These are phyloP conservation scores for Hemiprocne comata DNA, from an alignment of 2,113 vertebrate species.

Conservation along the genomic window DNA sequence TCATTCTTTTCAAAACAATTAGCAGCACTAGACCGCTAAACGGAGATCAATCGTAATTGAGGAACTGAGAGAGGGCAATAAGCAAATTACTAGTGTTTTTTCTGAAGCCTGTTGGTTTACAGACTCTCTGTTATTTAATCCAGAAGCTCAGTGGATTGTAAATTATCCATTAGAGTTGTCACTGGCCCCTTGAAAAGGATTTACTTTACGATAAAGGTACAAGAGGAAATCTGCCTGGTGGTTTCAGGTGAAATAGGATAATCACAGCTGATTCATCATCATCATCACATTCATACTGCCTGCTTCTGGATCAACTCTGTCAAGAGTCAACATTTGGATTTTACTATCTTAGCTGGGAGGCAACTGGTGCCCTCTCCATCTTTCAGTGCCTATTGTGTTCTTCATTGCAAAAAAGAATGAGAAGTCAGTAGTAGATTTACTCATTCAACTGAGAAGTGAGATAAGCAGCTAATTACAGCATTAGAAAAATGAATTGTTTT, in stretches of 20 bases:
- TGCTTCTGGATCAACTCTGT: neutral
- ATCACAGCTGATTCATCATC: neutral
- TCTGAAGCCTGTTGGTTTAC: slow-evolving; percentile 70
- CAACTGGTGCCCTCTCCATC: fast-evolving
- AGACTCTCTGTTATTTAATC: slow-evolving; percentile 78
- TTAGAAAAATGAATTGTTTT: neutral
- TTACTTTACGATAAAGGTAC: slow-evolving; percentile 60
- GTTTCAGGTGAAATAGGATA: slow-evolving; percentile 33
- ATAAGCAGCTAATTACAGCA: neutral
- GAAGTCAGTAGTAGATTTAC: neutral
- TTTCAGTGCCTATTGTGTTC: neutral
- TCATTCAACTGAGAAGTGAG: neutral
- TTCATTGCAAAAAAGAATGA: neutral
- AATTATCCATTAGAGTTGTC: slow-evolving; percentile 77
- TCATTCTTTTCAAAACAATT: slow-evolving; percentile 70
- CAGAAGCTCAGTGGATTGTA: slow-evolving; percentile 74
- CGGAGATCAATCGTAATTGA: slow-evolving; percentile 74
- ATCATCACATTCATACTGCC: neutral
- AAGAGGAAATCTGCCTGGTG: neutral
- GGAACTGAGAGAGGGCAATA: slow-evolving; percentile 77
- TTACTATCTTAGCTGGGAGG: neutral
- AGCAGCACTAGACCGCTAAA: slow-evolving; percentile 63
- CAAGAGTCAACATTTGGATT: neutral
- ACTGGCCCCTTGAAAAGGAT: slow-evolving; percentile 63
- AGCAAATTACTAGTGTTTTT: slow-evolving; percentile 83